A percentile compares a stretch with the other conserved stretches of the same genome.
phyloP scores from a whole-genome alignment of 2,797 vertebrate species.

The Euthynnus affinis region DNA sequence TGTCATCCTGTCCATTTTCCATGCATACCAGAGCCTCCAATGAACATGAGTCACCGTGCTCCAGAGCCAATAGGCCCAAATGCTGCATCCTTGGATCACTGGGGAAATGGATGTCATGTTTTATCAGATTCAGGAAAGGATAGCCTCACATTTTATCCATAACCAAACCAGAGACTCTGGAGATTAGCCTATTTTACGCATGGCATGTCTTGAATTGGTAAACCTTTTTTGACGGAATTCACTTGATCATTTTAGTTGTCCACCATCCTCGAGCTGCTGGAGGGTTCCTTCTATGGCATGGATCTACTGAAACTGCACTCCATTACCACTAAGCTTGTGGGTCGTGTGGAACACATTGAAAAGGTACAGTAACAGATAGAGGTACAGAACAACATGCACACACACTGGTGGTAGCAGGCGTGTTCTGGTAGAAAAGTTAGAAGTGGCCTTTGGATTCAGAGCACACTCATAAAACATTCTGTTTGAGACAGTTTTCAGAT shows the following conservation, averaged over 20 bases:
- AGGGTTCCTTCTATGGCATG: constrained; percentile 94
- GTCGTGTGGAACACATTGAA: constrained; percentile 92
- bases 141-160: not conserved
- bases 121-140: constrained; percentile 1
- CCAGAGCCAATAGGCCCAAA: not conserved
- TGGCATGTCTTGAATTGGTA: constrained; percentile 37
- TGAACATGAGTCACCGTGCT: not conserved
- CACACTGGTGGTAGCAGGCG: not conserved
- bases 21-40: not conserved
- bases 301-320: constrained; percentile 96
- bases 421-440: not conserved
- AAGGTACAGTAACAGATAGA: constrained; percentile 83
- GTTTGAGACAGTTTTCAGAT: constrained; percentile 7
- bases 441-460: constrained; percentile 6
- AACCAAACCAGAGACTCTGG: not conserved
- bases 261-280: constrained; percentile 92
- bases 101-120: constrained; percentile 6
- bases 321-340: constrained; percentile 90
- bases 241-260: constrained; percentile 88
- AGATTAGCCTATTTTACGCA: constrained; percentile 21
- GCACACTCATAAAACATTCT: constrained; percentile 1
- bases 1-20: constrained; percentile 11
- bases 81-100: constrained; percentile 2
- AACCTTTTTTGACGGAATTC: constrained; percentile 58
- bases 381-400: not conserved